Base-by-base conservation (phyloP, 1,140 invertebrate genomes). In the Caenorhabditis brenneri region DNA sequence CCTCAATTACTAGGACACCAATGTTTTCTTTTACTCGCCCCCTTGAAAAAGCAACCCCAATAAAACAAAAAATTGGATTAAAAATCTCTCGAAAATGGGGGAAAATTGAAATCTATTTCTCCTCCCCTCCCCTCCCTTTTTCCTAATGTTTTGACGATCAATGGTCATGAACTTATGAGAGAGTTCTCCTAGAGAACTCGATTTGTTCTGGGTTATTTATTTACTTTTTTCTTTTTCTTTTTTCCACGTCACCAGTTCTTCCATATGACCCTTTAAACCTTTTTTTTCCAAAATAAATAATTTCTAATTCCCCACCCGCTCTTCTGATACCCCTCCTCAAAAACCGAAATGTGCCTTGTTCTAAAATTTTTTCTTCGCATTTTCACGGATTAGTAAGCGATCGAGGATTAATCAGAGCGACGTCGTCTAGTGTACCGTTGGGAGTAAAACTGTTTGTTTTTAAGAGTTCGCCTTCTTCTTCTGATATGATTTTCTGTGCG, bases 401-500 rank as follows among this genome's bases (percentile, higher is more conserved):
- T 46, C 65, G 65, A 74, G 36, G 65, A 74, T 74, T 74, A 74
- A 74, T 42, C 36, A 22, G 10, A 10, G 16, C 15, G 3, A 27
- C 10, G 53, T 29, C 27, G 53, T 36, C 19, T 33, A 29, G 19
- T n/a, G 31, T 36, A 65, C 29, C 29, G 19, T 15, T 36, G 9
- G 24, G n/a, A 42, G 65, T 74, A 42, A 74, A 39, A 74, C 65
- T 74, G 65, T 74, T 65, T 65, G 60, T 65, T 58, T n/a, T 51
- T 51, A n/a, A 6, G 49, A n/a, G 7, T 19, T 22, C 49, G 6
- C n/a, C 24, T 3, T 58, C 22, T 33, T 29, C 16, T 53, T 46
- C n/a, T n/a, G n/a, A n/a, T n/a, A n/a, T n/a, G n/a, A n/a, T 12
- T 16, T 46, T 16, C 42, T 46, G 10, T 12, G 42, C 42, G 10